Evolutionary conservation across 2,113 vertebrate species (phyloP).

Genomic region (Leucopternis melanops): DNA sequence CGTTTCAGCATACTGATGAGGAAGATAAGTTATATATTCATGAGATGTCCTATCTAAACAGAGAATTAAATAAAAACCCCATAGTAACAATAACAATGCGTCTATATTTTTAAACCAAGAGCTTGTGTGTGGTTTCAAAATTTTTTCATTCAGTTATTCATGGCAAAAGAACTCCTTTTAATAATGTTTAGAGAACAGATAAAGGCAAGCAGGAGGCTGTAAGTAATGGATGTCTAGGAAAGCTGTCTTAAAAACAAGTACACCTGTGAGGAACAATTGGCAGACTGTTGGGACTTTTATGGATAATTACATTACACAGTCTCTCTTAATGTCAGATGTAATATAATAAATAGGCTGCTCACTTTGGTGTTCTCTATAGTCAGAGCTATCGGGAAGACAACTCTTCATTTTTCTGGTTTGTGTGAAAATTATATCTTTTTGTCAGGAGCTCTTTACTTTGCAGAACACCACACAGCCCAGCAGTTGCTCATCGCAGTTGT

Average conservation of each 20-base stretch:
- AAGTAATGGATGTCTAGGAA: not conserved
- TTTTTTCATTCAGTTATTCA: not conserved
- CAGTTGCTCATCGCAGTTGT: not conserved
- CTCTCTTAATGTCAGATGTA: slow-evolving; percentile 39
- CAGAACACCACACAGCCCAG: slow-evolving; percentile 5
- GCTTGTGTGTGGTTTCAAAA: not conserved
- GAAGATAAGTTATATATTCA: not conserved
- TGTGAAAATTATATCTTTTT: slow-evolving; percentile 12
- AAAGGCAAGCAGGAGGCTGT: not conserved
- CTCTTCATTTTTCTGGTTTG: slow-evolving; percentile 3
- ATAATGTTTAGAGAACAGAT: not conserved
- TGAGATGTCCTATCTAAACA: not conserved
- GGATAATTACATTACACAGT: slow-evolving; percentile 38
- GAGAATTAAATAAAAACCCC: not conserved
- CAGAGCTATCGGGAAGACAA: slow-evolving; percentile 6
- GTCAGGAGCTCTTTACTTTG: slow-evolving; percentile 13
- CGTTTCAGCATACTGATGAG: not conserved
- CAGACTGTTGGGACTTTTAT: slow-evolving; percentile 3
- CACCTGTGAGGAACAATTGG: not conserved
- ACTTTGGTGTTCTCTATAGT: slow-evolving; percentile 1
- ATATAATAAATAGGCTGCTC: slow-evolving; percentile 44
- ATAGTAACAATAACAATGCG: not conserved
- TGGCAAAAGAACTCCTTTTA: not conserved
- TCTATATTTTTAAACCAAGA: not conserved
- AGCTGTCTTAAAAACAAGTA: slow-evolving; percentile 24